Evolutionary conservation across 2,797 vertebrate species (phyloP).

Genomic region (Serranus cabrilla): DNA sequence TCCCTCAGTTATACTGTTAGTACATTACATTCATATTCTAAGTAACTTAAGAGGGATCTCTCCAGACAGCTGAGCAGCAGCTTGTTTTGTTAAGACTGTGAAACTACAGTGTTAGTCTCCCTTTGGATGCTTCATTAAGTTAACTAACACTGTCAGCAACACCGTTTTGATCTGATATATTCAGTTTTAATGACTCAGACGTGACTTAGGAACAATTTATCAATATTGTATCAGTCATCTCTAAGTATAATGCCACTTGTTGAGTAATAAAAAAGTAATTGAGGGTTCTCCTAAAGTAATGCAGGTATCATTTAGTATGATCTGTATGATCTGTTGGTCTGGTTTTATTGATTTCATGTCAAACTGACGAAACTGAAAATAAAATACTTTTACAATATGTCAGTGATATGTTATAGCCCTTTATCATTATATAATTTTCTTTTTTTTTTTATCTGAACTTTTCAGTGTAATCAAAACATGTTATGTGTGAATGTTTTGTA

Average conservation of each 20-base stretch:
- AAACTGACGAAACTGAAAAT: no score
- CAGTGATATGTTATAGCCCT: no score
- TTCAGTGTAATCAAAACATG: not conserved
- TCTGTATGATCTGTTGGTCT: no score
- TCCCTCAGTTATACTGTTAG: not conserved
- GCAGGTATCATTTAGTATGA: no score
- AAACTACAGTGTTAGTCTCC: not conserved
- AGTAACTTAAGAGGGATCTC: not conserved
- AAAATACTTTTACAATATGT: no score
- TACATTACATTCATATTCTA: not conserved
- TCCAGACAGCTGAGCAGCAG: constrained; percentile 2
- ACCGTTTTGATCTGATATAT: constrained; percentile 5
- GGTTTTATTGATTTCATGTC: no score
- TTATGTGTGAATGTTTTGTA: not conserved
- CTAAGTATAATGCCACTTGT: no score
- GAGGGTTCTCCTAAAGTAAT: no score
- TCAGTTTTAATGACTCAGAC: not conserved
- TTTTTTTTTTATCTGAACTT: no score
- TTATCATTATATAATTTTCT: no score
- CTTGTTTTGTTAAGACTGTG: not conserved
- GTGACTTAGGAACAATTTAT: not conserved
- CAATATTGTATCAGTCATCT: not conserved
- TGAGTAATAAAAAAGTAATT: no score
- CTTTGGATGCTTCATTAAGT: no score
- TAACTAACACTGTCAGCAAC: not conserved